phyloP scores from a whole-genome alignment of 2,797 vertebrate species.

The Lycodopsis pacificus region DNA sequence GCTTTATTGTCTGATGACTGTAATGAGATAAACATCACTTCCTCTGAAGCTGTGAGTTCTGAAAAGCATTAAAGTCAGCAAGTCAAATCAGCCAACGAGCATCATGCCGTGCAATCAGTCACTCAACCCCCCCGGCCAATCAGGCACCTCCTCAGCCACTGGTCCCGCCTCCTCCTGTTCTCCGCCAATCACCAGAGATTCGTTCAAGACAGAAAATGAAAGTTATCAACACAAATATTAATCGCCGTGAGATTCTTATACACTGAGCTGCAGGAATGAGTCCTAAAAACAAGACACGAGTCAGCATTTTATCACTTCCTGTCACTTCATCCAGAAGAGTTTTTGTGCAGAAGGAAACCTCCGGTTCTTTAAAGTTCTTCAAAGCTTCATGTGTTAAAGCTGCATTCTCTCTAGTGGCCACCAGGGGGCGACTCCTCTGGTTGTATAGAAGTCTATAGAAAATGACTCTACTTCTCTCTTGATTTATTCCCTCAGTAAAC shows the following conservation, averaged over 20 bases:
- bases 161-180: slow-evolving; percentile 70
- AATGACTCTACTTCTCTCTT: too few relatives aligned
- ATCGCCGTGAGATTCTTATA: background rate
- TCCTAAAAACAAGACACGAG: background rate
- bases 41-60: background rate
- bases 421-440: too few relatives aligned
- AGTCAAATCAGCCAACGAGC: slow-evolving; percentile 26
- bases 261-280: background rate
- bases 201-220: slow-evolving; percentile 22
- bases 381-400: too few relatives aligned
- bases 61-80: background rate
- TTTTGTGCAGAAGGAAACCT: too few relatives aligned
- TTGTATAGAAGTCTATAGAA: too few relatives aligned
- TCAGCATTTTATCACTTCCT: background rate
- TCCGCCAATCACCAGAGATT: slow-evolving; percentile 53
- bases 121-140: slow-evolving; percentile 29
- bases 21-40: background rate
- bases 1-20: too few relatives aligned
- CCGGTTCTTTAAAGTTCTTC: too few relatives aligned
- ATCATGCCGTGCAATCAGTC: slow-evolving; percentile 44
- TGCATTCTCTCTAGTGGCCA: too few relatives aligned
- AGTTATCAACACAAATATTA: slow-evolving; percentile 2
- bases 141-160: slow-evolving; percentile 68
- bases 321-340: background rate
- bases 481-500: too few relatives aligned